Percentiles rank a stretch among this genome's conserved stretches.
phyloP scores from a whole-genome alignment of 1,140 invertebrate genomes.

The Maconellicoccus hirsutus region DNA sequence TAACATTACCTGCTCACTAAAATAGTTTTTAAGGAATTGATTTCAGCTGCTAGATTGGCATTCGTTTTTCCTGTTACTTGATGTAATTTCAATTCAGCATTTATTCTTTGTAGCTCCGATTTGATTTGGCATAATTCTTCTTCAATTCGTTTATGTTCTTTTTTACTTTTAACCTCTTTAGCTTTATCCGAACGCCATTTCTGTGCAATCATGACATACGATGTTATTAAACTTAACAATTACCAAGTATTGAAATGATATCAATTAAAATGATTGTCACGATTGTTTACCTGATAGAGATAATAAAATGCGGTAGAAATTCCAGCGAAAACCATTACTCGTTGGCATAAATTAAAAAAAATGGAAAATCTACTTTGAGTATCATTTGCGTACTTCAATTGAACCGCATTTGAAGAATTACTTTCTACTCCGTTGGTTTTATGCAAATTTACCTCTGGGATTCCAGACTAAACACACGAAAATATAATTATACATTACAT shows the following conservation, averaged over 20 bases:
- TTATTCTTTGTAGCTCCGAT: not conserved
- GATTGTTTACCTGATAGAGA: not conserved
- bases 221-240: no score
- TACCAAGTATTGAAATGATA: no score
- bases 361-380: not conserved
- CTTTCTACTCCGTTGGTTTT: not conserved
- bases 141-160: not conserved
- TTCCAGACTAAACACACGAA: not conserved
- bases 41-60: not conserved
- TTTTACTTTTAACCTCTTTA: not conserved
- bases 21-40: not conserved
- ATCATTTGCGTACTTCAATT: not conserved
- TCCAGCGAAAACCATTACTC: not conserved
- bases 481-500: not conserved
- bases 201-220: no score
- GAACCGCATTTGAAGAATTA: not conserved
- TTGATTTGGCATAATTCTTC: not conserved
- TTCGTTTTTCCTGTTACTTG: not conserved
- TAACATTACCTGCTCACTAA: not conserved
- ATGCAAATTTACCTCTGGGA: not conserved
- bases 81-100: not conserved
- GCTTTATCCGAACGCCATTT: not conserved
- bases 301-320: not conserved
- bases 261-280: not conserved
- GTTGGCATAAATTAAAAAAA: conserved; percentile 1